Evolutionary conservation across 2,888 invertebrate genomes (phyloP), one percentile per base, ranked within the genome.

Genomic region (Luperina nickerlii): DNA sequence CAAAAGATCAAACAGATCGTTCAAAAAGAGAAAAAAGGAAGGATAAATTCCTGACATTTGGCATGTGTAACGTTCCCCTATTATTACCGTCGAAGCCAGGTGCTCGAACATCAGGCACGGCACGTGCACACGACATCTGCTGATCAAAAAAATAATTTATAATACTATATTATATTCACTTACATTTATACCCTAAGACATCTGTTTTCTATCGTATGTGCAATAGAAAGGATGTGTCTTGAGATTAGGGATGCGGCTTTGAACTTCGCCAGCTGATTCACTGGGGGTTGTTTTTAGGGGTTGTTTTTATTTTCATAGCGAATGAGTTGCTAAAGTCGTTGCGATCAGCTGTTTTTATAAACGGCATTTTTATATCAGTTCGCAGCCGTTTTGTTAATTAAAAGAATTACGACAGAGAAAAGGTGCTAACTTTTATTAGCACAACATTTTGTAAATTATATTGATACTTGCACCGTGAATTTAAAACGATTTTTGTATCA

Each of bases 71-170:
- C 74, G 78, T 75, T 79, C 92, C 93, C 92, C 93, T 94, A 94
- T 93, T 92, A 94, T 95, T 93, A 93, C 92, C 83, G 82, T 65
- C 72, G 69, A 91, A 84, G 93, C 96, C 96, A 96, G 96, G 95
- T 96, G 96, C 89, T 70, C 32, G 42, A 88, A 89, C 93, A 94
- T 91, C 92, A 90, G 93, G 92, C 91, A 76, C 83, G 94, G 96
- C 96, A 95, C 96, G 96, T 95, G 96, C 95, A 90, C 74, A 65
- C 91, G 92, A 94, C 96, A 96, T 96, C 96, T 96, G 96, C 94
- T 88, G 89, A 83, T 89, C 88, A 90, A 94, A 95, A 94, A 89
- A 90, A 88, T 89, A 90, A 93, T 91, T 72, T 91, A 90, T 91
- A 92, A 91, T 90, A 91, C 88, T 76, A 91, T 79, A 88, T 93